Conservation (phyloP, 1,140 invertebrate genomes). For the Cherax quadricarinatus region DNA sequence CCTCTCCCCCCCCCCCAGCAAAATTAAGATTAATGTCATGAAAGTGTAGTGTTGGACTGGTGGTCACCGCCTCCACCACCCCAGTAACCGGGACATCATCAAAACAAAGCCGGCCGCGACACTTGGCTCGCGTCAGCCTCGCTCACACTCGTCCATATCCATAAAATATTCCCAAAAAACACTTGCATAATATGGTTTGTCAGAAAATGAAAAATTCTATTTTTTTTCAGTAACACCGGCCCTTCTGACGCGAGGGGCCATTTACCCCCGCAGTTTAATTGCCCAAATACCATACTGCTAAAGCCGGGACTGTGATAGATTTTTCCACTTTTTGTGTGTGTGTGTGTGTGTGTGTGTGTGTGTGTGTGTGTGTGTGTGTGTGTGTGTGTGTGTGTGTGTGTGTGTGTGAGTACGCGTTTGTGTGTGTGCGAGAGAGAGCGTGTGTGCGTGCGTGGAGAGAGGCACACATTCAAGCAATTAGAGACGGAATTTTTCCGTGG, state of each 20-base stretch:
- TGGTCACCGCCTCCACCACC: neutral
- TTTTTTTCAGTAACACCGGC: slow-evolving; percentile 4
- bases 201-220: slow-evolving; percentile 16
- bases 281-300: slow-evolving; percentile 7
- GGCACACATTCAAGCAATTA: neutral
- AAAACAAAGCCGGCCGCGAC: neutral
- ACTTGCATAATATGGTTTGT: slow-evolving; percentile 16
- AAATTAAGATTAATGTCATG: too few species aligned
- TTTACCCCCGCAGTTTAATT: slow-evolving; percentile 9
- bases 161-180: slow-evolving; percentile 11
- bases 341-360: neutral
- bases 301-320: neutral
- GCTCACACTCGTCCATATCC: slow-evolving; percentile 1
- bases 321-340: neutral
- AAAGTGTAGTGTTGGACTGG: too few species aligned
- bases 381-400: too few species aligned
- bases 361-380: too few species aligned
- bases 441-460: neutral
- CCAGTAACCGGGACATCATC: neutral
- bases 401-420: too few species aligned
- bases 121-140: neutral
- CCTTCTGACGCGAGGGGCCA: neutral
- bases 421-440: too few species aligned
- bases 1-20: neutral
- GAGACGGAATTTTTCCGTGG: neutral